phyloP scores from a whole-genome alignment of 2,888 invertebrate species.

The Andrena bicolor region DNA sequence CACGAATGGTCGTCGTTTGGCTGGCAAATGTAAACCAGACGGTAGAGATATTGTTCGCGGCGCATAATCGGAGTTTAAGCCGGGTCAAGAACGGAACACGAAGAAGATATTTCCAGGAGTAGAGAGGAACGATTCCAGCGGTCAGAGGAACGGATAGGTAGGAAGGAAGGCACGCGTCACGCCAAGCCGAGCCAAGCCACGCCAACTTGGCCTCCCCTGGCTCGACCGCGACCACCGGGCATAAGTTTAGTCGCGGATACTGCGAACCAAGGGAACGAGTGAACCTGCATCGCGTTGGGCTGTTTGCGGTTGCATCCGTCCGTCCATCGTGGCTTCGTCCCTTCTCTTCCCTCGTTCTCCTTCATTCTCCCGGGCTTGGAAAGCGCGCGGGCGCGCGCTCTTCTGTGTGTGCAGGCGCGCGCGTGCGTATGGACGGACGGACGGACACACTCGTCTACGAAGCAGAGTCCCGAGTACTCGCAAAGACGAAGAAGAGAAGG shows the following conservation, averaged over 20 bases:
- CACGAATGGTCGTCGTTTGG: constrained; percentile 77
- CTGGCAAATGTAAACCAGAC: constrained; percentile 76
- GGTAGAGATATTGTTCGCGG: constrained; percentile 73
- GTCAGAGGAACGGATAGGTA: constrained; percentile 9
- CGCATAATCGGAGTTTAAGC: constrained; percentile 78
- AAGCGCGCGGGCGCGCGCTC: background rate
- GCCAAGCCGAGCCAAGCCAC: background rate
- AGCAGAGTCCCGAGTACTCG: constrained; percentile 43
- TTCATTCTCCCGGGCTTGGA: background rate
- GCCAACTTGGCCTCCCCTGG: background rate
- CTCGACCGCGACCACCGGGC: constrained; percentile 11
- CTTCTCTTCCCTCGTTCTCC: too few species aligned
- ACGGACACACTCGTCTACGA: background rate
- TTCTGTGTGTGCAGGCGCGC: background rate
- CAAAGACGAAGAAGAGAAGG: constrained; percentile 70
- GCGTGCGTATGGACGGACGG: constrained; percentile 8
- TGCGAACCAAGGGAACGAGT: constrained; percentile 14
- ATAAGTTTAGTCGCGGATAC: constrained; percentile 31
- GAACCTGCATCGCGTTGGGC: constrained; percentile 12
- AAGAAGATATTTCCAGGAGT: constrained; percentile 68
- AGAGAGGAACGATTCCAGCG: constrained; percentile 22
- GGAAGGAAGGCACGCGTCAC: constrained; percentile 9
- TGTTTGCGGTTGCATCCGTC: constrained; percentile 48
- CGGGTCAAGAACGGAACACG: constrained; percentile 69
- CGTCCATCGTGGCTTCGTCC: constrained; percentile 23